Conservation (phyloP, 2,888 invertebrate genomes). For the Operophtera brumata region DNA sequence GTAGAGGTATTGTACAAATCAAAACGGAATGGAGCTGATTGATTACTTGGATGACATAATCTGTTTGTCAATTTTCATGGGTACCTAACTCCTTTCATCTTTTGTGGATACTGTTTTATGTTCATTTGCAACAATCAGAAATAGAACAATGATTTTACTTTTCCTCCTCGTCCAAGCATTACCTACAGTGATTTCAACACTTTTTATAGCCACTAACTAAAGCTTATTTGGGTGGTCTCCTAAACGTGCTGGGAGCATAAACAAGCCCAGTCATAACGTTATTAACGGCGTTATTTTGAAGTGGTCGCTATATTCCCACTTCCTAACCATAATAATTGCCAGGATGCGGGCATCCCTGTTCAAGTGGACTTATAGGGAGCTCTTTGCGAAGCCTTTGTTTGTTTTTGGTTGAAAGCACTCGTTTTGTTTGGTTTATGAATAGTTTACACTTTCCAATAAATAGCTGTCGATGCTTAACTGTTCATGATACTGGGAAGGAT, state of each 20-base stretch:
- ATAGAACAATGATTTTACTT: background rate
- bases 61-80: too few relatives aligned
- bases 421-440: conserved; percentile 29
- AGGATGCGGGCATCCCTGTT: conserved; percentile 47
- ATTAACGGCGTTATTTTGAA: conserved; percentile 18
- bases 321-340: conserved; percentile 22
- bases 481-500: background rate
- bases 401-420: conserved; percentile 29
- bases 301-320: conserved; percentile 14
- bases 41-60: too few relatives aligned
- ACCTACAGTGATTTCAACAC: background rate
- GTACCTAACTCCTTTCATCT: too few relatives aligned
- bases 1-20: too few relatives aligned
- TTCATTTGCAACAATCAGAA: background rate
- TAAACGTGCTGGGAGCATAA: conserved; percentile 18
- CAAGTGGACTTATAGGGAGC: conserved; percentile 24
- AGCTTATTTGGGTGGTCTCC: conserved; percentile 26
- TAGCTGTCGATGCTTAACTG: conserved; percentile 1
- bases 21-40: too few relatives aligned
- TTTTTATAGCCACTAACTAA: background rate
- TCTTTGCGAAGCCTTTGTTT: conserved; percentile 17
- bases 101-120: background rate
- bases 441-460: conserved; percentile 14
- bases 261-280: conserved; percentile 24
- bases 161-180: background rate